A percentile compares a stretch with the other conserved stretches of the same genome.
These are phyloP conservation scores for Drosophila simulans DNA, from an alignment of 1,140 invertebrate genomes.

Conservation along the genomic window DNA sequence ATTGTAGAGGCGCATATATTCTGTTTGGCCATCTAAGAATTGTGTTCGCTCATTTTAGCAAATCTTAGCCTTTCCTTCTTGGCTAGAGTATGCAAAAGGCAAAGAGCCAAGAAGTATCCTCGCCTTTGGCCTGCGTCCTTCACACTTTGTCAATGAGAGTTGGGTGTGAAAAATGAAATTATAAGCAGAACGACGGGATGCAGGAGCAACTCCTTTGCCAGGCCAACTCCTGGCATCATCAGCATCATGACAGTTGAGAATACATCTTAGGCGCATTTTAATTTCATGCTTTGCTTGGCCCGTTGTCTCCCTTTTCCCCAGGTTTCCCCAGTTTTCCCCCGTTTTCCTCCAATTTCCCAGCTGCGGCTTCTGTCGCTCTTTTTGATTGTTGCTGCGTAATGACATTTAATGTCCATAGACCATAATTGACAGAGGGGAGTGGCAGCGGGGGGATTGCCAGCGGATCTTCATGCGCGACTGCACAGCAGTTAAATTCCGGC, in stretches of 20 bases:
- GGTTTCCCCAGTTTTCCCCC: neutral
- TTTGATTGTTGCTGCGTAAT: constrained; percentile 81
- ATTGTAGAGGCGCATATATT: no score
- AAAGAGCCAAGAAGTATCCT: constrained; percentile 55
- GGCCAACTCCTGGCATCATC: constrained; percentile 23
- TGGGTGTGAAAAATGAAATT: constrained; percentile 82
- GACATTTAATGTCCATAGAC: constrained; percentile 80
- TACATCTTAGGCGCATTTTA: constrained; percentile 83
- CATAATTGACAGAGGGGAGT: constrained; percentile 66
- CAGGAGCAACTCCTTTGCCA: constrained; percentile 39
- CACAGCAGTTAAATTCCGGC: constrained; percentile 75
- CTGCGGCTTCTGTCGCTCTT: constrained; percentile 39
- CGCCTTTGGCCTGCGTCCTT: constrained; percentile 30
- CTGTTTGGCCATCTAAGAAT: no score
- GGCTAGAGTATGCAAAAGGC: constrained; percentile 35
- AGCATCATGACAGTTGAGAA: constrained; percentile 64
- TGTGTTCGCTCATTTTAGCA: neutral
- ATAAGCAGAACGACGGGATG: constrained; percentile 67
- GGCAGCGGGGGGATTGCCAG: constrained; percentile 9
- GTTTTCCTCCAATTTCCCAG: constrained; percentile 6
- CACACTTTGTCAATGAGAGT: constrained; percentile 57
- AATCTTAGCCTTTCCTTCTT: neutral
- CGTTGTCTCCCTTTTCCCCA: constrained; percentile 14
- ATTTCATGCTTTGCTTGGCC: constrained; percentile 79
- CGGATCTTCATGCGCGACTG: constrained; percentile 68